Evolutionary conservation across 2,113 vertebrate species (phyloP), one percentile per base, ranked within the genome.

Genomic region (Regulus satrapa): DNA sequence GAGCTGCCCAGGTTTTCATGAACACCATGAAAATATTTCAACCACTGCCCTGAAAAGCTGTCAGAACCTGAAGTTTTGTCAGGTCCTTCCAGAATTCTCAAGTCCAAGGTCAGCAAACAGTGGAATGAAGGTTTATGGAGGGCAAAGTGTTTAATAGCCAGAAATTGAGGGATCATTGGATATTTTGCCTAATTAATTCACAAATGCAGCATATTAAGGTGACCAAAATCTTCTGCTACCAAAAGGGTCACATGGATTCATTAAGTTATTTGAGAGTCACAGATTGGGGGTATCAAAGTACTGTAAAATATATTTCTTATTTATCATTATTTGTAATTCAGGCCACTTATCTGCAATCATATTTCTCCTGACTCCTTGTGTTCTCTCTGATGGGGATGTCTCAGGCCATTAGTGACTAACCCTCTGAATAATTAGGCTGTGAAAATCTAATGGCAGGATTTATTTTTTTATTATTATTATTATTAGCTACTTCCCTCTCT

Each of bases 371-470:
- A 83, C 78, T 88, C 29, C 59, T 87, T 46, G 74, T 58, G 69
- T 81, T 91, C 74, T 90, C 67, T 82, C 55, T 82, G 91, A 93
- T 54, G 61, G 58, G 78, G 61, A 69, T 95, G 96, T 95, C 96
- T 97, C 92, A 95, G 85, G 38, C 88, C 91, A 95, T 96, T 97
- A 96, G 96, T 64, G 72, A 94, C 55, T 72, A 91, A 80, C 62
- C 68, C 73, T 63, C 83, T 95, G 92, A 96, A 84, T 93, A 97
- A 96, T 96, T 96, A 93, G 61, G 26, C 85, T 72, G 59, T 80
- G 88, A 87, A 94, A 89, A 41, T 41, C 66, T 74, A 87, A 94
- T 64, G 66, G 79, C 56, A 78, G 80, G 74, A 93, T 88, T 95
- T 95, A 58, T 89, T 88, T 95, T 95, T 54, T 89, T 82, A 41